Conservation (phyloP, 1,140 invertebrate genomes). For the Euwallacea fornicatus region DNA sequence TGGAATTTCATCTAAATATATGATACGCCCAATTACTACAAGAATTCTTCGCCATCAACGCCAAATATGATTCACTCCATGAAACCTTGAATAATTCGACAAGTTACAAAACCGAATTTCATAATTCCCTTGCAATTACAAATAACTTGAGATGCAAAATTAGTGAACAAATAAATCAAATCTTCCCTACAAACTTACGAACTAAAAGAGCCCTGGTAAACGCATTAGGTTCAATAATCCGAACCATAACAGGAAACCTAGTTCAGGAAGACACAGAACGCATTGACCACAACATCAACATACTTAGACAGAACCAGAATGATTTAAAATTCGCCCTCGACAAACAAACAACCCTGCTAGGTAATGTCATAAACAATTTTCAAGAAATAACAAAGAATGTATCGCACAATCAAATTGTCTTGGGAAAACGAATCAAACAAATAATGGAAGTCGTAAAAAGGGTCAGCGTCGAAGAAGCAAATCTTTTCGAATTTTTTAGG, state of each 20-base stretch:
- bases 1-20: slow-evolving; percentile 32
- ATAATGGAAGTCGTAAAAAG: background rate
- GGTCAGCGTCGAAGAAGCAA: background rate
- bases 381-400: no score
- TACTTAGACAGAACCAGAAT: slow-evolving; percentile 9
- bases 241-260: slow-evolving; percentile 28
- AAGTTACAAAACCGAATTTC: no score
- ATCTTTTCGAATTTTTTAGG: slow-evolving; percentile 3
- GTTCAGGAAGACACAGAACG: slow-evolving; percentile 19
- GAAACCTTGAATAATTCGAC: no score
- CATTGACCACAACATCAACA: slow-evolving; percentile 21
- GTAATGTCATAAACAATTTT: slow-evolving; percentile 10
- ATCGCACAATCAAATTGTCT: no score
- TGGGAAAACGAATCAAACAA: background rate
- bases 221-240: slow-evolving; percentile 21
- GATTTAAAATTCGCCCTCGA: slow-evolving; percentile 6
- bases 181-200: background rate
- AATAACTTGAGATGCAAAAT: slow-evolving; percentile 11
- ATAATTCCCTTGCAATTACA: no score
- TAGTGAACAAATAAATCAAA: slow-evolving; percentile 7
- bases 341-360: slow-evolving; percentile 19
- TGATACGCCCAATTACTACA: no score
- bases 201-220: slow-evolving; percentile 19
- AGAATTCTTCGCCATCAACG: no score
- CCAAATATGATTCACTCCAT: no score